Evolutionary conservation across 1,140 invertebrate species (phyloP).

Genomic region (Hylaeus volcanicus): DNA sequence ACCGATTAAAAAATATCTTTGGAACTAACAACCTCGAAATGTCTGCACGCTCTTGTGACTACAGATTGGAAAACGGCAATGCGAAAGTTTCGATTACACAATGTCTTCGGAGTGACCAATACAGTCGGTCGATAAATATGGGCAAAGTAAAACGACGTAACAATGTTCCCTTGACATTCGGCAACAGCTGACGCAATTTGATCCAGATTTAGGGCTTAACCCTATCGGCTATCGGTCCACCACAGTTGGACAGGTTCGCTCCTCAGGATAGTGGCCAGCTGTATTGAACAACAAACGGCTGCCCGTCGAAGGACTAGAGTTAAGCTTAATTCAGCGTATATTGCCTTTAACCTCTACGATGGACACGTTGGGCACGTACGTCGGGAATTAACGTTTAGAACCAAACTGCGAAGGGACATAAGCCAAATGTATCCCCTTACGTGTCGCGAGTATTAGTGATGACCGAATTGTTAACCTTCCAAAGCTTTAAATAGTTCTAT

Average conservation of each 20-base stretch:
- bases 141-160: slow-evolving; percentile 49
- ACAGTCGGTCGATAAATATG: slow-evolving; percentile 5
- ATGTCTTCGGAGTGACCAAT: slow-evolving; percentile 2
- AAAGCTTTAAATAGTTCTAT: not conserved
- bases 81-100: not conserved
- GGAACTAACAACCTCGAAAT: too few relatives aligned
- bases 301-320: slow-evolving; percentile 64
- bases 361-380: slow-evolving; percentile 22
- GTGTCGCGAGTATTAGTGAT: not conserved
- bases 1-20: too few relatives aligned
- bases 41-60: too few relatives aligned
- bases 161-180: slow-evolving; percentile 39
- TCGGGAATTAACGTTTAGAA: not conserved
- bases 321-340: slow-evolving; percentile 55
- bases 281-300: slow-evolving; percentile 71
- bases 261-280: slow-evolving; percentile 69
- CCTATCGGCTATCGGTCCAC: slow-evolving; percentile 65
- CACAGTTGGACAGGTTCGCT: slow-evolving; percentile 50
- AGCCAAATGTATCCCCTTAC: not conserved
- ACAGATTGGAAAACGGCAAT: too few relatives aligned
- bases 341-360: slow-evolving; percentile 40
- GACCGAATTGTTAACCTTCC: not conserved
- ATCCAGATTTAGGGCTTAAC: slow-evolving; percentile 66
- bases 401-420: not conserved
- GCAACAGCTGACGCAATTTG: slow-evolving; percentile 66